These are phyloP conservation scores for Ailurus styani DNA, from an alignment of 2,113 vertebrate species.

Conservation along the genomic window DNA sequence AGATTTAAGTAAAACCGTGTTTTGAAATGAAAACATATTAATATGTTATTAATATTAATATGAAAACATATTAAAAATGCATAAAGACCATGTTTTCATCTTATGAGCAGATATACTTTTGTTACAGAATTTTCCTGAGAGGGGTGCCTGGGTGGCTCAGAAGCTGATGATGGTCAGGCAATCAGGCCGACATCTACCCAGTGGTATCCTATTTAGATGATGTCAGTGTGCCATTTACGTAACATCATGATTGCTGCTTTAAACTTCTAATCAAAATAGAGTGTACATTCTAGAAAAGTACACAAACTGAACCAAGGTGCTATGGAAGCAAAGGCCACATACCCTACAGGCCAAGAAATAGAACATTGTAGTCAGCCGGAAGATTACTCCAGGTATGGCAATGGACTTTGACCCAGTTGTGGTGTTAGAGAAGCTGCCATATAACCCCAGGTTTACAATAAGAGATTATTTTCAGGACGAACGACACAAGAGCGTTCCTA, in stretches of 20 bases:
- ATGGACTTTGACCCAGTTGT: neutral
- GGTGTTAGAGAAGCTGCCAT: neutral
- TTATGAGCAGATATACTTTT: neutral
- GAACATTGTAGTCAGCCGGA: neutral
- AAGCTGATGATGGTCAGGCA: too few species aligned
- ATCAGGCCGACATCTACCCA: fast-evolving
- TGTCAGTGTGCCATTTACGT: neutral
- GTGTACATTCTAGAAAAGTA: neutral
- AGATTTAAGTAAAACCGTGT: neutral
- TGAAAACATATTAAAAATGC: neutral
- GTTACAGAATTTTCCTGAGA: neutral
- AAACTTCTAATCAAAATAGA: neutral
- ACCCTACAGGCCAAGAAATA: neutral
- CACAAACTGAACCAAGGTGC: neutral
- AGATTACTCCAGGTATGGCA: neutral
- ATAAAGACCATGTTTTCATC: neutral
- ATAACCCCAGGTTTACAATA: neutral
- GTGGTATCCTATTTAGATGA: too few species aligned
- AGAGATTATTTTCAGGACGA: neutral
- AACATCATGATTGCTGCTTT: neutral
- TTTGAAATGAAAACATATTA: neutral
- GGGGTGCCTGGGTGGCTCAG: neutral
- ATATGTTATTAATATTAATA: too few species aligned
- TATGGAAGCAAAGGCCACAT: neutral
- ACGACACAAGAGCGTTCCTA: neutral